A percentile compares a stretch with the other conserved stretches of the same genome.
Evolutionary conservation across 2,113 vertebrate species (phyloP).

Genomic region (Cervus canadensis): DNA sequence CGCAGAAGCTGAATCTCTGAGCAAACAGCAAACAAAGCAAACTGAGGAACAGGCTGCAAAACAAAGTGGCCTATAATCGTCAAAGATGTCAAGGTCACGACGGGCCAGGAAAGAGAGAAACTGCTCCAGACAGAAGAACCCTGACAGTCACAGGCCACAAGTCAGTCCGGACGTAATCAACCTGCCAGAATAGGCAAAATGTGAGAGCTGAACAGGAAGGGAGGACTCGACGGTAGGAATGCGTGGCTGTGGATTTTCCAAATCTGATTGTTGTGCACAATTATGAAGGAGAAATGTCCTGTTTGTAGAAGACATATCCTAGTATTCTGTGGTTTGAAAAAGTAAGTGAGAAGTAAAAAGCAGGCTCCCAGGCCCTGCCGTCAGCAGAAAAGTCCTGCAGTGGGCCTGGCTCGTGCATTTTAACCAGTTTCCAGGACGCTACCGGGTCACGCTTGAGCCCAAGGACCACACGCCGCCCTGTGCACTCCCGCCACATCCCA

Average conservation of each 20-base stretch:
- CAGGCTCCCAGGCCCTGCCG: neutral
- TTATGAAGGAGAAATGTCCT: neutral
- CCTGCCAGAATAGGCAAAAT: neutral
- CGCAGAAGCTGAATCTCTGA: neutral
- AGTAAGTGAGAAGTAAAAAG: neutral
- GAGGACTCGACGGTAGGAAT: neutral
- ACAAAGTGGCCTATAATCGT: neutral
- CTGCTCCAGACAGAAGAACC: neutral
- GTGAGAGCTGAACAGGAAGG: neutral
- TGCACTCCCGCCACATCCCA: neutral
- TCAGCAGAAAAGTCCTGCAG: neutral
- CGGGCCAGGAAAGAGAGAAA: neutral
- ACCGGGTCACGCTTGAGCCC: neutral
- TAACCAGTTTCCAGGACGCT: neutral
- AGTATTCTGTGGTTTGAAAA: neutral
- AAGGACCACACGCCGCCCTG: neutral
- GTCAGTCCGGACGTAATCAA: neutral
- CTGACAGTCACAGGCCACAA: neutral
- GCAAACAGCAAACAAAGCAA: neutral
- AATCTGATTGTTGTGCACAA: rapidly evolving
- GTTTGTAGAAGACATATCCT: neutral
- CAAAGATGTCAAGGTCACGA: neutral
- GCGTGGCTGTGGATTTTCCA: neutral
- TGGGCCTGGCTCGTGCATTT: neutral
- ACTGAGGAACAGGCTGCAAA: neutral